Evolutionary conservation across 30 jellyfish, hydroid and myxozoan genomes (phyloP), one percentile per base, ranked within the genome.

Genomic region (Turritopsis rubra): DNA sequence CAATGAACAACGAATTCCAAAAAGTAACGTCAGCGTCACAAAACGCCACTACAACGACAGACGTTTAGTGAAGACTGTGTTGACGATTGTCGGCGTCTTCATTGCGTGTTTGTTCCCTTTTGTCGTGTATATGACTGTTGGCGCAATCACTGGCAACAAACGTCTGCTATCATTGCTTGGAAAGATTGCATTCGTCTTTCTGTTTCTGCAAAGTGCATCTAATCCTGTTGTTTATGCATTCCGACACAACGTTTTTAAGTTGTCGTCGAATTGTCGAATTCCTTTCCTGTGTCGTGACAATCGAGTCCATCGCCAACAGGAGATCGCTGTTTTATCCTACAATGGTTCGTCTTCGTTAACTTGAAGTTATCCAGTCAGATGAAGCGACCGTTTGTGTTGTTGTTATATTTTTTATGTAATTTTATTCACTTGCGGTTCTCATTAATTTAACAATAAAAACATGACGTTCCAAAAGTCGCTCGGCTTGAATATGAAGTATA

Each of bases 161-260:
- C 16, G 23, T 8, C 17, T 68, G 77, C 16, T 41, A 5, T 41
- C 60, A 5, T 41, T 27, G 77, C 77, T 68, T 0, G 77, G 77
- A n/a, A 68, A 68, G 30, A 27, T 68, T 22, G 21, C 22, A 16
- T 19, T 8, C 0, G 30, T 27, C 17, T 68, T 23, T 27, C 31
- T 68, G 16, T 68, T 68, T 19, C 30, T 68, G 0, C 77, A 68
- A 27, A 7, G 28, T 27, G 77, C 77, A 27, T n/a, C 30, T n/a
- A 68, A 68, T 68, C 77, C 77, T 68, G 19, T 68, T 19, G 77
- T 68, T 16, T 68, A 68, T 68, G 9, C 77, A 27, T 68, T 68
- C 30, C 77, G 77, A n/a, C 77, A 68, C 77, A 19, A 27, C 30
- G 77, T 27, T 68, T 68, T 68, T 27, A 23, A 68, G 0, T 23